A percentile compares a stretch with the other conserved stretches of the same genome.
Evolutionary conservation across 2,888 invertebrate species (phyloP).

Genomic region (Dorcus hopei): DNA sequence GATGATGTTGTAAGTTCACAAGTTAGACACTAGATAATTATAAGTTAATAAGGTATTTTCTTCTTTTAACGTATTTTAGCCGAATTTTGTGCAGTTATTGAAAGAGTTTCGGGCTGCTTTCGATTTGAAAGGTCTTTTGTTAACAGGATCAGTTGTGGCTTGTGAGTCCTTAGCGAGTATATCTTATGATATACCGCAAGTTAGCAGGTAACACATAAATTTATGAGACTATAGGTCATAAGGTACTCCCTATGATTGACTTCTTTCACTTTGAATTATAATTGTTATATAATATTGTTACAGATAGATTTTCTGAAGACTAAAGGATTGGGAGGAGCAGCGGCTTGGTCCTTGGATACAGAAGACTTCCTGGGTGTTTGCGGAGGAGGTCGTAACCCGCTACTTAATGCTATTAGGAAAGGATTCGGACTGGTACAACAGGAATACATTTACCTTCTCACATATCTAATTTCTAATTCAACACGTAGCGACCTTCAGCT

Average conservation of each 20-base stretch:
- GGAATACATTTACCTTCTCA: too few relatives aligned
- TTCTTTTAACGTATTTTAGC: not conserved
- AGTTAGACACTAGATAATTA: too few relatives aligned
- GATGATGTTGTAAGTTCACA: slow-evolving; percentile 31
- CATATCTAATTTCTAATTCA: too few relatives aligned
- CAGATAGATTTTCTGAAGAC: not conserved
- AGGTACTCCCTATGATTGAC: slow-evolving; percentile 31
- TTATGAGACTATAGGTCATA: slow-evolving; percentile 34
- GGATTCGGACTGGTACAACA: too few relatives aligned
- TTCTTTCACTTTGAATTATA: too few relatives aligned
- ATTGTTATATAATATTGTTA: too few relatives aligned
- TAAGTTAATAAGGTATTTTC: not conserved
- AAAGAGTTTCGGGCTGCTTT: slow-evolving; percentile 56
- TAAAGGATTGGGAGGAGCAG: slow-evolving; percentile 57
- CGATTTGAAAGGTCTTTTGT: slow-evolving; percentile 50
- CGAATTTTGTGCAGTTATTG: slow-evolving; percentile 50
- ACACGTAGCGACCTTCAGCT: too few relatives aligned
- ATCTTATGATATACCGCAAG: slow-evolving; percentile 59
- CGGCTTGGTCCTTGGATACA: slow-evolving; percentile 79
- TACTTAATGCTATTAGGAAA: slow-evolving; percentile 55
- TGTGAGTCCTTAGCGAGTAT: slow-evolving; percentile 1
- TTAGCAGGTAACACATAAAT: slow-evolving; percentile 35
- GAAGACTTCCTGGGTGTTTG: slow-evolving; percentile 70
- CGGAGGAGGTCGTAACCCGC: slow-evolving; percentile 54
- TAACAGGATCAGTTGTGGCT: slow-evolving; percentile 59